Evolutionary conservation across 2,888 invertebrate species (phyloP).

Genomic region (Stenodema calcarata): DNA sequence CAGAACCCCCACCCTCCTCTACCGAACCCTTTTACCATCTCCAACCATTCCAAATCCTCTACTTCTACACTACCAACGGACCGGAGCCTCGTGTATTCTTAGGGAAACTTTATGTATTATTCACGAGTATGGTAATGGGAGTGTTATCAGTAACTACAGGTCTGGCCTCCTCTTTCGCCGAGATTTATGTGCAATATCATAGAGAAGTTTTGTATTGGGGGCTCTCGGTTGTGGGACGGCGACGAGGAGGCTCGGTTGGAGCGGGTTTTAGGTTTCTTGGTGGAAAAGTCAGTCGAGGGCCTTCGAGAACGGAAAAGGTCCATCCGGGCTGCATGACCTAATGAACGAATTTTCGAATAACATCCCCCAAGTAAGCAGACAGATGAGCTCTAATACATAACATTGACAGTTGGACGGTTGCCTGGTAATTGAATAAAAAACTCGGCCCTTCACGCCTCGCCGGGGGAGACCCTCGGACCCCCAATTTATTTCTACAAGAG

Average conservation of each 20-base stretch:
- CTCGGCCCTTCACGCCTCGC: too few relatives aligned
- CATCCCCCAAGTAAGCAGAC: too few relatives aligned
- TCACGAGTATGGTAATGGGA: constrained; percentile 43
- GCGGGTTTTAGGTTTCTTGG: not conserved
- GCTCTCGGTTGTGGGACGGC: constrained; percentile 5
- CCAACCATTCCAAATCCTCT: not conserved
- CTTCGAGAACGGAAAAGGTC: too few relatives aligned
- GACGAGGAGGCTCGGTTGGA: not conserved
- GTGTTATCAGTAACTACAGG: constrained; percentile 45
- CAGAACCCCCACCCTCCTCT: too few relatives aligned
- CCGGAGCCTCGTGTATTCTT: constrained; percentile 8
- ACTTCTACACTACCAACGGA: not conserved
- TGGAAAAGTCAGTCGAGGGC: not conserved
- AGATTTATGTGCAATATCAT: constrained; percentile 44
- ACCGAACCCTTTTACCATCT: too few relatives aligned
- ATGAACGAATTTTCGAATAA: too few relatives aligned
- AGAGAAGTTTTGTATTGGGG: constrained; percentile 43
- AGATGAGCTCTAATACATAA: too few relatives aligned
- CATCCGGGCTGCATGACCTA: too few relatives aligned
- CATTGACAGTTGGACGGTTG: too few relatives aligned
- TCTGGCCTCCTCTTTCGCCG: constrained; percentile 35
- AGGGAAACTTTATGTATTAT: constrained; percentile 43
- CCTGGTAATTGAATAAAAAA: too few relatives aligned
- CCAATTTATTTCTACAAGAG: too few relatives aligned
- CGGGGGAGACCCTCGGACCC: too few relatives aligned